Conservation (phyloP, 2,113 vertebrate genomes). For the Sylvilagus bachmani region DNA sequence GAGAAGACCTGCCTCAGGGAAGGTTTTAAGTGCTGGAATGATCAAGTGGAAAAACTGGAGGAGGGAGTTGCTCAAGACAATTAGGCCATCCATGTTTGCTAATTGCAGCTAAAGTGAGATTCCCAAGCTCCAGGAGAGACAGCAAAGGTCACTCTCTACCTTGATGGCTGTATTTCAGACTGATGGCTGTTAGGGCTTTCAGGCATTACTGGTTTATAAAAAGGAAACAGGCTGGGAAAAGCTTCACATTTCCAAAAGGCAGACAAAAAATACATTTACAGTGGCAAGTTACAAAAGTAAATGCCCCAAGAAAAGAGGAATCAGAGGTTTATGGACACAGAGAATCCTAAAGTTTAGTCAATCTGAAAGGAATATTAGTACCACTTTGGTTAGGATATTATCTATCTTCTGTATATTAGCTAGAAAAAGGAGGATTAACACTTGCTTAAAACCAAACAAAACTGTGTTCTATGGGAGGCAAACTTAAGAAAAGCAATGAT, state of each 20-base stretch:
- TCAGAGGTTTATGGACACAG: background rate
- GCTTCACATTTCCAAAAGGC: background rate
- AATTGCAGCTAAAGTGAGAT: background rate
- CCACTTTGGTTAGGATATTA: background rate
- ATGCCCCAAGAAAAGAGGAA: background rate
- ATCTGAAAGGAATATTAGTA: background rate
- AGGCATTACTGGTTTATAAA: background rate
- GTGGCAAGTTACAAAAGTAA: conserved; percentile 17
- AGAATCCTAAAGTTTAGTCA: background rate
- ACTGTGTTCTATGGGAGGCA: background rate
- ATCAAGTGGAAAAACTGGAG: background rate
- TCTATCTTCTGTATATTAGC: background rate
- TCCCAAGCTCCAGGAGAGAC: background rate
- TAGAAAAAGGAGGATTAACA: background rate
- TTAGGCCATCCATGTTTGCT: background rate
- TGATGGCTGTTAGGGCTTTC: background rate
- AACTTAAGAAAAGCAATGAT: background rate
- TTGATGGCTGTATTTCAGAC: background rate
- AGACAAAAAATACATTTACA: background rate
- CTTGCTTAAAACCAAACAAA: background rate
- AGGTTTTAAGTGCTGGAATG: background rate
- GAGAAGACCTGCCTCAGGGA: no score
- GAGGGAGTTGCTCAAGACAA: background rate
- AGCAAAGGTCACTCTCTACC: background rate
- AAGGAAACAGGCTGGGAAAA: background rate